A percentile compares a stretch with the other conserved stretches of the same genome.
phyloP scores from a whole-genome alignment of 2,113 vertebrate species.

The Oncorhynchus masou region DNA sequence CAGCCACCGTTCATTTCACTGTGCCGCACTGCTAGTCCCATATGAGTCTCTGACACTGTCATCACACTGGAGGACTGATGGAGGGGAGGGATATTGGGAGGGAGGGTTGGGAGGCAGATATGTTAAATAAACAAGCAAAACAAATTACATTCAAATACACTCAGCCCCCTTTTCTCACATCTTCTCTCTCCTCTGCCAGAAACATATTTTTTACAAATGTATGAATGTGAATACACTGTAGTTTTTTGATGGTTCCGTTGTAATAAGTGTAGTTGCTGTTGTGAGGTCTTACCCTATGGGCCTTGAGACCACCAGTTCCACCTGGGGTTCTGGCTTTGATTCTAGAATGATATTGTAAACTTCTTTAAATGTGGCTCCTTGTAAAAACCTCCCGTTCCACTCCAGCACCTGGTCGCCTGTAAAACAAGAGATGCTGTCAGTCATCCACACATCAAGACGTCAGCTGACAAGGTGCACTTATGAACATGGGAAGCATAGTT shows the following conservation, averaged over 20 bases:
- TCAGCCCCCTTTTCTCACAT: background rate
- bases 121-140: slow-evolving; percentile 30
- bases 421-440: slow-evolving; percentile 17
- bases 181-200: background rate
- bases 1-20: slow-evolving; percentile 1
- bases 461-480: too few species aligned
- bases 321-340: slow-evolving; percentile 97
- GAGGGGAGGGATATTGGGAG: background rate
- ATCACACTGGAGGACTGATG: background rate
- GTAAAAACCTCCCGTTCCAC: slow-evolving; percentile 94
- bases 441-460: background rate
- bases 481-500: background rate
- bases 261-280: background rate
- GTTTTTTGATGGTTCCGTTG: background rate
- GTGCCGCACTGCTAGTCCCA: background rate
- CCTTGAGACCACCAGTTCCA: slow-evolving; percentile 96
- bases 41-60: background rate
- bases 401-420: slow-evolving; percentile 97
- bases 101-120: slow-evolving; percentile 6
- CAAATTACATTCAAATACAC: slow-evolving; percentile 13
- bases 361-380: slow-evolving; percentile 99
- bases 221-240: background rate
- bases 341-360: slow-evolving; percentile 99
- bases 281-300: slow-evolving; percentile 88
- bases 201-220: too few species aligned